Percentiles rank a stretch among this genome's conserved stretches.
Conservation (phyloP, 2,113 vertebrate species). For the Reinhardtius hippoglossoides region DNA sequence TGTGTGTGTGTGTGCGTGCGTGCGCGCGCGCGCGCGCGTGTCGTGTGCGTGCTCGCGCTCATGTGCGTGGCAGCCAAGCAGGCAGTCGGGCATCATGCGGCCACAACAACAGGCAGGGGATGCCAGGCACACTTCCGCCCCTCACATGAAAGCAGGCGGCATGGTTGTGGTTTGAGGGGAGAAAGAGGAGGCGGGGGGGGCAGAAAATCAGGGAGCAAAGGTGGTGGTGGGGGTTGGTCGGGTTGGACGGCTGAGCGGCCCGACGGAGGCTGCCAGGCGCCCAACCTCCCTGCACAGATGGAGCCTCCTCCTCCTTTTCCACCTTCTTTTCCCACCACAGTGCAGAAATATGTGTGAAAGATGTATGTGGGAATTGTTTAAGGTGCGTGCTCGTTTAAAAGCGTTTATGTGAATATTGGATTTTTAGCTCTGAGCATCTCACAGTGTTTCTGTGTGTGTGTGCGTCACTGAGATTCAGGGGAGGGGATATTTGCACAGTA, state of each 20-base stretch:
- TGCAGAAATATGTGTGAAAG: constrained; percentile 54
- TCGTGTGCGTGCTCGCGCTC: no score
- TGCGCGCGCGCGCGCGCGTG: no score
- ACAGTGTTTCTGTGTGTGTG: not conserved
- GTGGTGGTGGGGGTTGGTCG: constrained; percentile 20
- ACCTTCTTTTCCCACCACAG: constrained; percentile 72
- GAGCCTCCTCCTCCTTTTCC: constrained; percentile 73
- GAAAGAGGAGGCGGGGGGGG: not conserved
- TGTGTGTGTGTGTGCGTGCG: no score
- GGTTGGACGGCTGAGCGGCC: constrained; percentile 64
- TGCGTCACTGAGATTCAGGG: constrained; percentile 15
- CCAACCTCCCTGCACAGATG: constrained; percentile 85
- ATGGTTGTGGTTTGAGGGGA: constrained; percentile 15
- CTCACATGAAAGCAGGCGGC: constrained; percentile 63
- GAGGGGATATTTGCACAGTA: not conserved
- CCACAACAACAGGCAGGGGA: constrained; percentile 63
- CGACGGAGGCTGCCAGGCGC: constrained; percentile 76
- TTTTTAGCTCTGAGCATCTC: constrained; percentile 9
- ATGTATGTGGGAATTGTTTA: constrained; percentile 29
- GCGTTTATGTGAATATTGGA: constrained; percentile 22
- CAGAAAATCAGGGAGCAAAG: not conserved
- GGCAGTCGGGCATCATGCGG: constrained; percentile 63
- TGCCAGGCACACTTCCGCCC: constrained; percentile 68
- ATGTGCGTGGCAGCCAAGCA: constrained; percentile 45
- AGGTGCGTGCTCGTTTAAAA: constrained; percentile 29